Conservation (phyloP, 2,888 invertebrate species). For the Eupithecia subfuscata region DNA sequence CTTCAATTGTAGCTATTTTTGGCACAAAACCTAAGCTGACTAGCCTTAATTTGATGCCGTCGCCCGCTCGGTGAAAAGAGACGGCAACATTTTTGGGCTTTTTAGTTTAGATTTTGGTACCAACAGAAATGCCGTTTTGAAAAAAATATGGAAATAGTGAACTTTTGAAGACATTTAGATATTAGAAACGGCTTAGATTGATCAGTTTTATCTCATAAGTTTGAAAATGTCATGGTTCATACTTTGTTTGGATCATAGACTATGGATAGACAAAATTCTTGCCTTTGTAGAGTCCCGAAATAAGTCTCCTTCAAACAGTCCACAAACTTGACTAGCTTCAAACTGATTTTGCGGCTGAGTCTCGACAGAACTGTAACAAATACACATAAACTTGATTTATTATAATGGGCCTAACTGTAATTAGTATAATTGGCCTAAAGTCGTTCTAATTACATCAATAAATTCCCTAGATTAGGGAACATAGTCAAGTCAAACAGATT, state of each 20-base stretch:
- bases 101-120: background rate
- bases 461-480: no score
- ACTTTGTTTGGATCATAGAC: background rate
- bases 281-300: constrained; percentile 92
- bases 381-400: background rate
- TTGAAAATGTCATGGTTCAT: background rate
- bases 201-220: background rate
- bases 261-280: constrained; percentile 22
- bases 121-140: background rate
- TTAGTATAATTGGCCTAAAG: no score
- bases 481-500: no score
- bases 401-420: no score
- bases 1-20: background rate
- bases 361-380: constrained; percentile 85
- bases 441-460: no score
- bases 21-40: no score
- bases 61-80: background rate
- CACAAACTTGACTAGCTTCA: constrained; percentile 90
- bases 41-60: background rate
- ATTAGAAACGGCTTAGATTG: background rate
- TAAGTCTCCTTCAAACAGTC: constrained; percentile 92
- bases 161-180: background rate
- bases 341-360: constrained; percentile 90
- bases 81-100: background rate
- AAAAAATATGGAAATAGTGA: no score